Evolutionary conservation across 2,113 vertebrate genomes (phyloP).

Genomic region (Sturnira hondurensis): DNA sequence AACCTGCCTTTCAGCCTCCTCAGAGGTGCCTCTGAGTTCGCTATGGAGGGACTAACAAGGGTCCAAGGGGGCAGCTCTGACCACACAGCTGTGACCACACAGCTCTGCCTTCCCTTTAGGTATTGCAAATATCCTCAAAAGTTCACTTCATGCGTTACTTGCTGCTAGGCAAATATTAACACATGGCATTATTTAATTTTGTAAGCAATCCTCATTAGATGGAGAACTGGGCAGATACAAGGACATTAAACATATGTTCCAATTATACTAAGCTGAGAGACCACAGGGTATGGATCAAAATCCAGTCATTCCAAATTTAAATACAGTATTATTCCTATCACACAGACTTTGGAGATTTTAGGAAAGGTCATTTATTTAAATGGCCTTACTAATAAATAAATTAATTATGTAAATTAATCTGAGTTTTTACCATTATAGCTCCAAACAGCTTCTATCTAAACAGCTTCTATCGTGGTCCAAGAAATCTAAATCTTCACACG

Average conservation of each 20-base stretch:
- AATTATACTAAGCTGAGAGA: neutral
- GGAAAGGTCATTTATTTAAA: neutral
- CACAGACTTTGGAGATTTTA: neutral
- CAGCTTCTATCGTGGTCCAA: neutral
- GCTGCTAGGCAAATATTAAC: neutral
- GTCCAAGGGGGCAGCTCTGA: too few relatives aligned
- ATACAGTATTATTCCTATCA: neutral
- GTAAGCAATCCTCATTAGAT: neutral
- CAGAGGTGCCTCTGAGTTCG: neutral
- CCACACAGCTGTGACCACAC: neutral
- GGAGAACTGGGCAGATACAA: neutral
- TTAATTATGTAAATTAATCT: neutral
- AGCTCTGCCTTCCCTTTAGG: neutral
- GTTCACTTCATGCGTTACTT: neutral
- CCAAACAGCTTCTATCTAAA: neutral
- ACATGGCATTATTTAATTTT: neutral
- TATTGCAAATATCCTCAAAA: neutral
- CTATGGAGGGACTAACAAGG: neutral
- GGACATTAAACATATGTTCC: neutral
- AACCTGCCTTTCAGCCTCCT: rapidly evolving
- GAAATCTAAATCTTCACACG: neutral
- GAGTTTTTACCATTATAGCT: neutral
- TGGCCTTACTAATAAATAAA: neutral
- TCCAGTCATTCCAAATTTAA: neutral
- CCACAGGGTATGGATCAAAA: neutral